phyloP scores from a whole-genome alignment of 2,797 vertebrate species.

The Otolemur crassicaudatus region DNA sequence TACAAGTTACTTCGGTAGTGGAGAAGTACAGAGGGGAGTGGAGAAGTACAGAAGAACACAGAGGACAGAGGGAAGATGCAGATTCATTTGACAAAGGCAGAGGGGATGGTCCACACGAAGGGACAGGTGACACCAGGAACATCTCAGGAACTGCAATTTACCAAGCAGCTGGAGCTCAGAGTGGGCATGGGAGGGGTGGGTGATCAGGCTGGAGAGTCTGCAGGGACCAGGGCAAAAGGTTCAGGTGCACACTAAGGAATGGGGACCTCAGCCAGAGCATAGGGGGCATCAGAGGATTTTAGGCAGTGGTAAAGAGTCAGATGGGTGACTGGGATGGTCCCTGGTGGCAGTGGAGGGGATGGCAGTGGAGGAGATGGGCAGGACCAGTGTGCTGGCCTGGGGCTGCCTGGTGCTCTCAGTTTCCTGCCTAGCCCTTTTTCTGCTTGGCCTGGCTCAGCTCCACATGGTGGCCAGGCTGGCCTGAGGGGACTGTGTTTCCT shows the following conservation, averaged over 20 bases:
- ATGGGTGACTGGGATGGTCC: background rate
- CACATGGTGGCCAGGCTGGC: background rate
- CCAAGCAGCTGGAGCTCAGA: background rate
- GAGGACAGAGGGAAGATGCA: background rate
- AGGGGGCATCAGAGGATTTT: background rate
- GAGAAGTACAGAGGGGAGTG: no score
- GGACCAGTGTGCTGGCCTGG: background rate
- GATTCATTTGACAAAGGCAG: background rate
- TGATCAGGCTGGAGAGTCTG: background rate
- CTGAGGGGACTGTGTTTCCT: rapidly evolving
- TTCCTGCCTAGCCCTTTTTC: background rate
- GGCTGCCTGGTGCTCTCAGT: background rate
- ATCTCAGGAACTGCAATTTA: background rate
- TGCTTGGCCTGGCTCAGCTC: background rate
- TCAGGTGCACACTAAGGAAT: rapidly evolving
- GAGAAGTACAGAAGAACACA: background rate
- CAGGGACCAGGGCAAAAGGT: background rate
- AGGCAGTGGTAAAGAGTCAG: background rate
- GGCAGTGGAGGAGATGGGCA: background rate
- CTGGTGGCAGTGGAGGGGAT: background rate
- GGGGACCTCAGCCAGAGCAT: background rate
- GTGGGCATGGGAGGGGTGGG: rapidly evolving
- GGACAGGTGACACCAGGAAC: background rate
- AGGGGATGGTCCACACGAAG: background rate
- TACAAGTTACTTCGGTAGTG: background rate